These are phyloP conservation scores for Elaphurus davidianus DNA, from an alignment of 2,113 vertebrate species.

Conservation along the genomic window DNA sequence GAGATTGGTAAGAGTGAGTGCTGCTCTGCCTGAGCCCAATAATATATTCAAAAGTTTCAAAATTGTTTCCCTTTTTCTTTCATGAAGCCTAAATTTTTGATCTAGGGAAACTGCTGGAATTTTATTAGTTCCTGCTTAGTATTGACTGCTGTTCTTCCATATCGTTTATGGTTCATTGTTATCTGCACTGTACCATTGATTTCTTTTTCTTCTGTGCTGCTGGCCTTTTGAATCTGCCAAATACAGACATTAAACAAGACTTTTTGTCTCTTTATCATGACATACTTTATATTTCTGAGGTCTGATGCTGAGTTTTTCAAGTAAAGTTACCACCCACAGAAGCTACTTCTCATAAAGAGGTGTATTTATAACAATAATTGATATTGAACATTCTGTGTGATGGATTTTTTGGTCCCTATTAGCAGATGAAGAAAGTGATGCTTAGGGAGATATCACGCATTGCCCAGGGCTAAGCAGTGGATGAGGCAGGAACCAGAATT, in stretches of 20 bases:
- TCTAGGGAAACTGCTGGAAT: neutral
- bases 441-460: neutral
- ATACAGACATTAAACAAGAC: neutral
- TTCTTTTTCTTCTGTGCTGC: neutral
- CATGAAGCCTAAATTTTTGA: neutral
- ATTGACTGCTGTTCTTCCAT: neutral
- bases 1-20: neutral
- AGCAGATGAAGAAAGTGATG: neutral
- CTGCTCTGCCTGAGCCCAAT: neutral
- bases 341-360: neutral
- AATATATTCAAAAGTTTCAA: neutral
- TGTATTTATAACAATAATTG: neutral
- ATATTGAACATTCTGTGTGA: neutral
- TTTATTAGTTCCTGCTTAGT: conserved; percentile 26
- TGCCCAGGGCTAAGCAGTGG: neutral
- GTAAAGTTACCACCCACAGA: neutral
- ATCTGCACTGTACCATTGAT: neutral
- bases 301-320: neutral
- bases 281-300: neutral
- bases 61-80: neutral
- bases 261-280: conserved; percentile 6
- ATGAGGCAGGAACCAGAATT: neutral
- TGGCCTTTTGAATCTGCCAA: conserved; percentile 16
- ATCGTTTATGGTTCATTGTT: neutral
- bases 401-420: neutral